Evolutionary conservation across 2,113 vertebrate species (phyloP).

Genomic region (Oxyruncus cristatus): DNA sequence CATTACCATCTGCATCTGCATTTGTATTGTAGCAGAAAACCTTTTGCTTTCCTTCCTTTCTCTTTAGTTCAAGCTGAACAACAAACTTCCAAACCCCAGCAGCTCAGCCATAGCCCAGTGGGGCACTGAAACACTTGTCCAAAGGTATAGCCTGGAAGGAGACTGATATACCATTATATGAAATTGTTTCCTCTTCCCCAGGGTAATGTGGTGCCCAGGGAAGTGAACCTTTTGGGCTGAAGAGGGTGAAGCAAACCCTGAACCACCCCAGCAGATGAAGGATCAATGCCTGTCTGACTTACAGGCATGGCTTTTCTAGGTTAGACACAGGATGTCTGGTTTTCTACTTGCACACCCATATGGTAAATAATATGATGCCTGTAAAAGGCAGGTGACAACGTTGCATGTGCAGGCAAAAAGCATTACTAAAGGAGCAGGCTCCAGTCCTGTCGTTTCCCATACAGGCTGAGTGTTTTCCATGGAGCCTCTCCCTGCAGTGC

Average conservation of each 20-base stretch:
- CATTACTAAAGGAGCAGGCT: neutral
- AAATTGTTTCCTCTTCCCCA: neutral
- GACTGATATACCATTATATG: no score
- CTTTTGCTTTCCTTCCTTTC: neutral
- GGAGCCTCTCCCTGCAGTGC: neutral
- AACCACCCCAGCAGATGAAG: neutral
- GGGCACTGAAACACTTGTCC: neutral
- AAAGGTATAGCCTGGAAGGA: neutral
- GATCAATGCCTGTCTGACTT: neutral
- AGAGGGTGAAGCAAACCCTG: neutral
- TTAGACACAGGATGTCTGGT: neutral
- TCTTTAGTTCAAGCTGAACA: neutral
- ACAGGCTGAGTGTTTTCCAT: rapidly evolving
- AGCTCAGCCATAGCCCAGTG: rapidly evolving
- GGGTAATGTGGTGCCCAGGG: neutral
- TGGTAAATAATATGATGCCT: rapidly evolving
- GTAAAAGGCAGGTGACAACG: neutral
- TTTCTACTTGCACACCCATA: neutral
- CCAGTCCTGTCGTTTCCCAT: rapidly evolving
- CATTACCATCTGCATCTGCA: neutral
- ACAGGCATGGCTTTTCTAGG: neutral
- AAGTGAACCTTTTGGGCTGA: neutral
- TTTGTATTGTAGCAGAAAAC: neutral
- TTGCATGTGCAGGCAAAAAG: neutral
- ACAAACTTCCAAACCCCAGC: neutral